These are phyloP conservation scores for Spialia ferax DNA, from an alignment of 2,888 invertebrate genomes.

Conservation along the genomic window DNA sequence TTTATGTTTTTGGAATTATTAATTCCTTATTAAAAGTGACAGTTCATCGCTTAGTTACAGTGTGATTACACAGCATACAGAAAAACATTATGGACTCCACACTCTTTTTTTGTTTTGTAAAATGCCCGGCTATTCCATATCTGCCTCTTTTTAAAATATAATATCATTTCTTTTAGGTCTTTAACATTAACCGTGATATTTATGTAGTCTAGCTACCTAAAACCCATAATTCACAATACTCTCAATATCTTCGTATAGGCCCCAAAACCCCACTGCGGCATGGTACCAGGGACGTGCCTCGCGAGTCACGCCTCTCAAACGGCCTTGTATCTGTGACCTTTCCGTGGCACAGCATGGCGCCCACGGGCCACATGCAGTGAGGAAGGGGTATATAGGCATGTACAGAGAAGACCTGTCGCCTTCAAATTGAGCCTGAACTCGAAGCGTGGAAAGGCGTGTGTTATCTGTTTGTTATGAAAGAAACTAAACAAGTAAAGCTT, in stretches of 20 bases:
- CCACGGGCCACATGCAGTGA: background rate
- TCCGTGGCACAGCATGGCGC: background rate
- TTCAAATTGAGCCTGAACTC: background rate
- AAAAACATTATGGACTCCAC: no score
- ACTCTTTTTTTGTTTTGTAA: no score
- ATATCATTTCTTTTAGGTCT: no score
- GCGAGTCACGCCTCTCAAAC: slow-evolving; percentile 7
- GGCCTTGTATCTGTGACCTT: slow-evolving; percentile 9
- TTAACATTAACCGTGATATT: no score
- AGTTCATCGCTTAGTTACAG: no score
- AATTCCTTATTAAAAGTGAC: no score
- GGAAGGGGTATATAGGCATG: background rate
- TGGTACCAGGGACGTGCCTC: slow-evolving; percentile 1
- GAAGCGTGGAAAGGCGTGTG: background rate
- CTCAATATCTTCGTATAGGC: background rate
- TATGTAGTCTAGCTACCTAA: background rate
- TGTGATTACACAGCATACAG: no score
- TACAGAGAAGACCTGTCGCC: background rate
- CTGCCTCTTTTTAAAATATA: no score
- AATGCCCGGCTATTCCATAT: no score
- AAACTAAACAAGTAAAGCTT: no score
- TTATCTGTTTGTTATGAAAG: background rate
- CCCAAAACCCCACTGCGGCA: background rate
- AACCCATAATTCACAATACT: background rate
- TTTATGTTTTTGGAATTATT: no score